Conservation (phyloP, 2,113 vertebrate genomes). For the Uropsilus gracilis region DNA sequence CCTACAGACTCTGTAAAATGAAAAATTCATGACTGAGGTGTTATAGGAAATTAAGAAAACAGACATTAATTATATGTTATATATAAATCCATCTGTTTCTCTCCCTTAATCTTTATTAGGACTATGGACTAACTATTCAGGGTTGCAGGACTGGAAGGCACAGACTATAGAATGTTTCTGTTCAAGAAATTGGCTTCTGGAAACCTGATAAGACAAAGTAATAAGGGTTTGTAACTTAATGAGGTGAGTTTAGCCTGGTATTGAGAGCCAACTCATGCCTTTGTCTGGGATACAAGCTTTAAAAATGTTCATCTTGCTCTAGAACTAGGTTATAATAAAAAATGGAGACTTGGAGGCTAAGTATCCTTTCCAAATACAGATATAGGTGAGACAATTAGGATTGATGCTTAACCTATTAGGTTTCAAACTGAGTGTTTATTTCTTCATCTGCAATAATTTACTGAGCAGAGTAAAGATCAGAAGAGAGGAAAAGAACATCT, state of each 20-base stretch:
- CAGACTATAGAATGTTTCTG: not conserved
- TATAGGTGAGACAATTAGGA: not conserved
- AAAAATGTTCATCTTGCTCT: not conserved
- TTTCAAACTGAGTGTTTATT: not conserved
- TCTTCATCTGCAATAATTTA: not conserved
- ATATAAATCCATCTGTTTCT: not conserved
- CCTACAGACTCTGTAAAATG: not conserved
- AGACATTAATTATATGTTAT: not conserved
- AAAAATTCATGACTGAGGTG: not conserved
- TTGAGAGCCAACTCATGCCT: not conserved
- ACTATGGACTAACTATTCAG: not conserved
- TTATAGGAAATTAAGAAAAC: not conserved
- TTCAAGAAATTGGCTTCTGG: not conserved
- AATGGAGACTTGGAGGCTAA: not conserved
- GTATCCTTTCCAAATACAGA: not conserved
- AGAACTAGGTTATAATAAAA: not conserved
- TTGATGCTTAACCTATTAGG: not conserved
- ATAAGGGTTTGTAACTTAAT: not conserved
- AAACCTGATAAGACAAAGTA: not conserved
- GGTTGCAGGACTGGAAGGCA: not conserved
- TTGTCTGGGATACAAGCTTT: not conserved
- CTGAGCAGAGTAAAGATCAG: not conserved
- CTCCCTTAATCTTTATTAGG: not conserved
- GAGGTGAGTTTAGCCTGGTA: not conserved
- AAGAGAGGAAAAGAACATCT: not conserved